Evolutionary conservation across 2,113 vertebrate genomes (phyloP).

Genomic region (Tetrao urogallus): DNA sequence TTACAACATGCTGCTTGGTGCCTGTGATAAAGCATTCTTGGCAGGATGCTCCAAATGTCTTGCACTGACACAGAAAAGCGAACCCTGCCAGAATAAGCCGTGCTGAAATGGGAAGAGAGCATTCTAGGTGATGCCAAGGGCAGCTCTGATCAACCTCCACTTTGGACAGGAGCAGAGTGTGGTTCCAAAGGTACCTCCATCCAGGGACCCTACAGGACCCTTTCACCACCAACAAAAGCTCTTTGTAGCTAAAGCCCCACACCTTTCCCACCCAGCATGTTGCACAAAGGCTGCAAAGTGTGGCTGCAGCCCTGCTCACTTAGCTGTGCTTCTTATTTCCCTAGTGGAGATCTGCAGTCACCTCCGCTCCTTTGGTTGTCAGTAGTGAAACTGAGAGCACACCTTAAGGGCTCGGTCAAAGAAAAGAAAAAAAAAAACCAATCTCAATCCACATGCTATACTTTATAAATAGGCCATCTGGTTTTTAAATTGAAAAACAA

Average conservation of each 20-base stretch:
- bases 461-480: conserved; percentile 63
- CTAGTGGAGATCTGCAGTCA: neutral
- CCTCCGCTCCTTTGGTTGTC: neutral
- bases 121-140: neutral
- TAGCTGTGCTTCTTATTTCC: neutral
- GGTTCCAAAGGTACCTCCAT: neutral
- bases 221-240: neutral
- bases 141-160: neutral
- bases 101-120: neutral
- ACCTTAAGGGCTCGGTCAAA: neutral
- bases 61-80: neutral
- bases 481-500: conserved; percentile 56
- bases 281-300: neutral
- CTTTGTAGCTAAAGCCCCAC: neutral
- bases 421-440: neutral
- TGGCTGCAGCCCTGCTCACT: rapidly evolving
- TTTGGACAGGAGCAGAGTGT: neutral
- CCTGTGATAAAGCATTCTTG: neutral
- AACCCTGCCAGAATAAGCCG: neutral
- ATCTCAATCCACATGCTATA: conserved; percentile 5
- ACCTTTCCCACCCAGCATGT: neutral
- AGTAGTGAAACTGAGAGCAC: neutral
- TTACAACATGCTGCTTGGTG: neutral
- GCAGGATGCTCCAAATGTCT: neutral
- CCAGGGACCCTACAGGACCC: neutral